phyloP scores from a whole-genome alignment of 2,888 invertebrate species.

The Sarcophaga rosellei region DNA sequence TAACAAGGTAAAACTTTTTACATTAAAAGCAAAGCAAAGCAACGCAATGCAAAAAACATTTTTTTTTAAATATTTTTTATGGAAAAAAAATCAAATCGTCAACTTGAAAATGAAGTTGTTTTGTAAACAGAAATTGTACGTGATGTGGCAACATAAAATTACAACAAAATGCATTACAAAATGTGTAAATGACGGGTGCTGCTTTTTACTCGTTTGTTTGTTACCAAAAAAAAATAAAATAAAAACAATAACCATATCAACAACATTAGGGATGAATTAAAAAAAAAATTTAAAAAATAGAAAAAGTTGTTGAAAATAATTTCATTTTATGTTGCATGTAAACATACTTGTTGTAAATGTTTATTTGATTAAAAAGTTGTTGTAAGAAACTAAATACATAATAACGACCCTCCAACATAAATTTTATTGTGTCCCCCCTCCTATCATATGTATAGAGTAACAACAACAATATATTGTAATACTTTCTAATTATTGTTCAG shows the following conservation, averaged over 20 bases:
- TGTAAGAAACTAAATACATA: slow-evolving; percentile 17
- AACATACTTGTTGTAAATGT: slow-evolving; percentile 60
- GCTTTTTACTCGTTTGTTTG: too few species aligned
- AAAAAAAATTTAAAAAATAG: slow-evolving; percentile 5
- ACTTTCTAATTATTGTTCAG: too few species aligned
- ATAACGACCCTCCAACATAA: background rate
- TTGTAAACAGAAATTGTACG: slow-evolving; percentile 61
- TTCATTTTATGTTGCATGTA: slow-evolving; percentile 57
- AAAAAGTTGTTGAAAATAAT: slow-evolving; percentile 20
- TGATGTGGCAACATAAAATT: slow-evolving; percentile 53
- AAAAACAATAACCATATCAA: too few species aligned
- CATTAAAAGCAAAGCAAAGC: too few species aligned
- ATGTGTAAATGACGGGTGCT: slow-evolving; percentile 7
- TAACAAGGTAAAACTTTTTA: too few species aligned
- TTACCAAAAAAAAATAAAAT: too few species aligned
- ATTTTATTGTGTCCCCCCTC: too few species aligned
- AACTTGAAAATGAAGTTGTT: slow-evolving; percentile 66
- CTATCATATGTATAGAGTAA: too few species aligned
- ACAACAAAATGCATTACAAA: slow-evolving; percentile 24
- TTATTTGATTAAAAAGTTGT: slow-evolving; percentile 64
- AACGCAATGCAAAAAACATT: too few species aligned
- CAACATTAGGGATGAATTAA: too few species aligned
- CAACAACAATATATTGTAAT: too few species aligned
- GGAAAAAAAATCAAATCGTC: slow-evolving; percentile 41
- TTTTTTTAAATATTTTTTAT: too few species aligned